Evolutionary conservation across 1,140 invertebrate species (phyloP), one percentile per base, ranked within the genome.

Genomic region (Procambarus virginalis): DNA sequence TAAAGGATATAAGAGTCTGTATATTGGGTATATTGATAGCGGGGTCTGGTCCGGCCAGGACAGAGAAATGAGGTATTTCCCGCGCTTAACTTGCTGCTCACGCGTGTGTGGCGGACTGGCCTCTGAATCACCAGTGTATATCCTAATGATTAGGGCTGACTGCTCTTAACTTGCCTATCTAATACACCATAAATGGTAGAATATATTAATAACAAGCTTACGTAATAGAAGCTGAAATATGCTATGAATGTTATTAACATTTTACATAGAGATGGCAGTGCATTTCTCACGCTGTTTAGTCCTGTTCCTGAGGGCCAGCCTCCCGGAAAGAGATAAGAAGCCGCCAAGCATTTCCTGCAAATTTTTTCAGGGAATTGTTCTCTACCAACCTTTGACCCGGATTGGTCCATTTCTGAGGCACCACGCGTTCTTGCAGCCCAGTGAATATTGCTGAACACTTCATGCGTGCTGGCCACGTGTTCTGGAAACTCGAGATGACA

Each of bases 51-150:
- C 60, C 60, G 64, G 86, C 78, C 60, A 12, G 45, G 58, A 84
- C 85, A 80, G 78, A 81, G 73, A 60, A 88, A 88, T 88, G 86
- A 88, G 86, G 86, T 81, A 88, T 88, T 88, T 88, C 86, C 86
- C 77, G 76, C 76, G 60, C 45, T 86, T 86, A 86, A 70, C 20
- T 73, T 86, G 85, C 85, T 5, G 34, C 76, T 86, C 85, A 86
- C 85, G 85, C 75, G 55, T 68, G 46, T 70, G 58, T 55, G 77
- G 58, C 68, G 76, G 85, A 75, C 85, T n/a, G 46, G 64, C 68
- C 49, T 51, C 64, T 58, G 82, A 73, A 84, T 75, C 82, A 75
- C 82, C 82, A 46, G 49, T 14, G 46, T 20, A 49, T 20, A 22
- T 75, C 64, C 49, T 73, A 5, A 64, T 84, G 75, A 73, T 76